phyloP scores from a whole-genome alignment of 2,797 vertebrate species.

The Lithobates sylvaticus region DNA sequence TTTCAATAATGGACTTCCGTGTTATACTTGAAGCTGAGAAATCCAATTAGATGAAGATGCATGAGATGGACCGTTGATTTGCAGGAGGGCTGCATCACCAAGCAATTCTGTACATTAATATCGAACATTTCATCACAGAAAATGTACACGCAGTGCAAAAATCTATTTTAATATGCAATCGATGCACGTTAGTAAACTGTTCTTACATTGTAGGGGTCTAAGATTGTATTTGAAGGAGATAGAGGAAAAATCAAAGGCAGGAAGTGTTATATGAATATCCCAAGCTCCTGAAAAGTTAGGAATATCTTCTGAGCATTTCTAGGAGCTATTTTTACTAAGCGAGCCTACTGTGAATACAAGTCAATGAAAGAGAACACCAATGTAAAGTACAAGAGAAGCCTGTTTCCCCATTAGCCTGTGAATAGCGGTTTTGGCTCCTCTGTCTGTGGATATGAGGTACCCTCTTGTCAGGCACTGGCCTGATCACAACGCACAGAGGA shows the following conservation, averaged over 20 bases:
- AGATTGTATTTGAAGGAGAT: too few relatives aligned
- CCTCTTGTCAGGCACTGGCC: conserved; percentile 14
- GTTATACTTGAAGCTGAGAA: too few relatives aligned
- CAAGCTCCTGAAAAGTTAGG: background rate
- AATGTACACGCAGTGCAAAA: too few relatives aligned
- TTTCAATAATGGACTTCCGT: too few relatives aligned
- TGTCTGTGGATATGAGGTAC: conserved; percentile 22
- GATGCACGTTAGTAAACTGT: too few relatives aligned
- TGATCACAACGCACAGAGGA: conserved; percentile 32
- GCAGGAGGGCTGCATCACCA: too few relatives aligned
- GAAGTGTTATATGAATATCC: background rate
- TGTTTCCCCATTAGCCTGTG: background rate
- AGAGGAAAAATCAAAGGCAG: background rate
- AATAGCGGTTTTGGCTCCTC: background rate
- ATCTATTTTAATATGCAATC: too few relatives aligned
- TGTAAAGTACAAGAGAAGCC: background rate
- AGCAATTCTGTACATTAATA: too few relatives aligned
- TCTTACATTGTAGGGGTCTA: too few relatives aligned
- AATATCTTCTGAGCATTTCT: background rate
- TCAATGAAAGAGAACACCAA: background rate
- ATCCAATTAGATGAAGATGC: too few relatives aligned
- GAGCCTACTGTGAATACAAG: background rate
- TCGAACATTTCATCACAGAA: too few relatives aligned
- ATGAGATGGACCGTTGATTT: too few relatives aligned
- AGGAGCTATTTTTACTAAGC: background rate